Base-by-base conservation (phyloP, 2,797 vertebrate species). In the Okamejei kenojei region DNA sequence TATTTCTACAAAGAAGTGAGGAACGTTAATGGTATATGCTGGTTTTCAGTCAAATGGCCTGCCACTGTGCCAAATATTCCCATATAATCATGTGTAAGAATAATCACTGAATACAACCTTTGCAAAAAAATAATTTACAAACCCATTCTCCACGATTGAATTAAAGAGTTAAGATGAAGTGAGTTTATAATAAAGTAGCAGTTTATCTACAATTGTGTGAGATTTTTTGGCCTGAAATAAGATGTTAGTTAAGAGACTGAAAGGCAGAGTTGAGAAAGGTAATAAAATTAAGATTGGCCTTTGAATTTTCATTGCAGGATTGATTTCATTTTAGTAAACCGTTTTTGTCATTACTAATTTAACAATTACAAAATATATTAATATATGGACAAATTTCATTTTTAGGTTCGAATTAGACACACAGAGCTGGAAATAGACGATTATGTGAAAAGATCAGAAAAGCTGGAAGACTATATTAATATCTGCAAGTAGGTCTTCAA, bases 391-490 rank as follows among this genome's bases (percentile, higher is more conserved):
- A 65, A 79, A 10, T 93, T 92, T 93, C 90, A 45, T 94, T 38
- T 95, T 29, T 94, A 99, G 99, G 96, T 65, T 93, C 96, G 95
- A 94, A 96, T 98, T 94, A 98, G 96, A 93, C 97, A 96, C 93
- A 94, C 93, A 94, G 94, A 96, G 94, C 95, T 94, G 93, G 97
- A 97, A 93, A 96, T 98, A 96, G 97, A 98, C 93, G 97, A 99
- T 68, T 95, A 96, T 94, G 96, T 95, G 92, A 95, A 94, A 91
- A 96, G 96, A 94, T 96, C 96, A 94, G 97, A 98, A 93, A 98
- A 98, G 94, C 94, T 99, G 94, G 96, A 98, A 90, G 97, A 98
- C 5, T 99, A 98, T 94, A 95, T 74, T 94, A 96, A 96, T 94
- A 94, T 94, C 5, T 98, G 97, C 97, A 97, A 0, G 99, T 99